Conservation (phyloP, 2,888 invertebrate species). For the Rhopalosiphum nymphaeae region DNA sequence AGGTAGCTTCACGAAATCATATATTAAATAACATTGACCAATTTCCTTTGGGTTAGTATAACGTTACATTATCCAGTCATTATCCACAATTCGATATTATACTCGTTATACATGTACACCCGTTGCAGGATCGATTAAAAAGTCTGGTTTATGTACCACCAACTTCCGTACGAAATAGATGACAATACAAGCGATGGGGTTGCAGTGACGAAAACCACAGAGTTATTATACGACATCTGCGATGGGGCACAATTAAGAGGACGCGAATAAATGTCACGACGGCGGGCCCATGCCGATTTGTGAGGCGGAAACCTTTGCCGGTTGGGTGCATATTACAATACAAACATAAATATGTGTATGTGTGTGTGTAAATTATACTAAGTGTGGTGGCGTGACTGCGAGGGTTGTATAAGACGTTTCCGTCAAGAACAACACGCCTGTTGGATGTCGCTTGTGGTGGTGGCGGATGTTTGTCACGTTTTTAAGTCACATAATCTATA, state of each 20-base stretch:
- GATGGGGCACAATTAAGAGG: neutral
- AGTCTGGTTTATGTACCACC: neutral
- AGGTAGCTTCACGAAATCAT: neutral
- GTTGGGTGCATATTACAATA: neutral
- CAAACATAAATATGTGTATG: neutral
- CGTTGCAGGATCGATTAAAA: neutral
- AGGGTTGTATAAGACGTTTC: constrained; percentile 46
- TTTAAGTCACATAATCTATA: constrained; percentile 33
- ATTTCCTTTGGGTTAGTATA: neutral
- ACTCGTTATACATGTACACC: neutral
- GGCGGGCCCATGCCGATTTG: neutral
- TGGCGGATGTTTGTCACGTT: constrained; percentile 60
- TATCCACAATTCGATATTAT: neutral
- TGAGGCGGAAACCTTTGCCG: constrained; percentile 5
- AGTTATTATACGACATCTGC: neutral
- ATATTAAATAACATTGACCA: neutral
- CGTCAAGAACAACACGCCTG: constrained; percentile 38
- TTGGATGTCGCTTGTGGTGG: neutral
- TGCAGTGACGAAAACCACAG: neutral
- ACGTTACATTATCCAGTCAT: neutral
- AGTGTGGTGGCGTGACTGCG: neutral
- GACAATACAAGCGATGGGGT: neutral
- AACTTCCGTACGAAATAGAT: neutral
- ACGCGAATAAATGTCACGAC: neutral
- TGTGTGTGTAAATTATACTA: neutral